phyloP scores from a whole-genome alignment of 2,888 invertebrate genomes.

The Leucoptera coffeella region DNA sequence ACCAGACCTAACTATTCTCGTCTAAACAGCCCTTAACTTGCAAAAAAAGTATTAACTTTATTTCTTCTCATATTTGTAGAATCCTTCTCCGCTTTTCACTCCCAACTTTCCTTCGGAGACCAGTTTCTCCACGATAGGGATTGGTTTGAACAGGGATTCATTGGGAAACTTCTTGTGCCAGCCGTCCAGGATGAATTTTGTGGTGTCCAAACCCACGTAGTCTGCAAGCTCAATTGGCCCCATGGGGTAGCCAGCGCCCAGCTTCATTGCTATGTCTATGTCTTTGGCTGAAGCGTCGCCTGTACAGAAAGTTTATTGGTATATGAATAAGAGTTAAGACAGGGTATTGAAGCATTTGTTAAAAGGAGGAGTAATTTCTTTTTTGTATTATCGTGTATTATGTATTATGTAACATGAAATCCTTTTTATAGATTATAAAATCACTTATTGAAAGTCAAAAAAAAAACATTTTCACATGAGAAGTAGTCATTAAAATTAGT shows the following conservation, averaged over 20 bases:
- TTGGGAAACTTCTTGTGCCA: constrained; percentile 59
- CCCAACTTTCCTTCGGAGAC: constrained; percentile 75
- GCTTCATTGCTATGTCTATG: constrained; percentile 85
- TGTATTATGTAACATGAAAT: too few relatives aligned
- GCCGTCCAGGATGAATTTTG: constrained; percentile 67
- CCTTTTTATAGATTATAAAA: too few relatives aligned
- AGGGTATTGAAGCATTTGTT: too few relatives aligned
- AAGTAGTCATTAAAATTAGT: too few relatives aligned
- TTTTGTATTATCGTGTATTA: too few relatives aligned
- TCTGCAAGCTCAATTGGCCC: constrained; percentile 81
- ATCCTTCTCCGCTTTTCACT: constrained; percentile 76
- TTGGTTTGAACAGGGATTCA: constrained; percentile 35
- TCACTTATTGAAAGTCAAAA: too few relatives aligned
- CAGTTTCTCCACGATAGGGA: constrained; percentile 55
- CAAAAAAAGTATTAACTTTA: constrained; percentile 11
- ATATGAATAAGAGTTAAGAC: too few relatives aligned
- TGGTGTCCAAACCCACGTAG: constrained; percentile 79
- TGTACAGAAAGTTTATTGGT: too few relatives aligned
- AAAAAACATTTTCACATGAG: too few relatives aligned
- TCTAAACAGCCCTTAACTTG: too few relatives aligned
- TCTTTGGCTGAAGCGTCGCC: constrained; percentile 68
- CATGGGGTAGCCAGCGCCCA: constrained; percentile 87
- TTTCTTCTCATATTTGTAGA: constrained; percentile 63
- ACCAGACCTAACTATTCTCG: too few relatives aligned
- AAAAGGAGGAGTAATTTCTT: too few relatives aligned